Evolutionary conservation across 2,888 invertebrate species (phyloP).

Genomic region (Timema cristinae): DNA sequence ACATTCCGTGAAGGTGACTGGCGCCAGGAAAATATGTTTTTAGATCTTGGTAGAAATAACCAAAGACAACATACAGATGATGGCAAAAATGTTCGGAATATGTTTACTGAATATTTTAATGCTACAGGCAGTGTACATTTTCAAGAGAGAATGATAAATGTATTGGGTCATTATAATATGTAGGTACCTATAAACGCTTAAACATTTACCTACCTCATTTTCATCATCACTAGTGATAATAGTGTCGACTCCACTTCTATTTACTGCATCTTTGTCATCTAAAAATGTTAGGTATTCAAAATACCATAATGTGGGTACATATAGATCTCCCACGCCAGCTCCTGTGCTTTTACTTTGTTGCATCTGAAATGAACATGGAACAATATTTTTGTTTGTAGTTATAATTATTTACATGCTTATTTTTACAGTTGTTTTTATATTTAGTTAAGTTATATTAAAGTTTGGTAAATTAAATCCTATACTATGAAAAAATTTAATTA

Average conservation of each 20-base stretch:
- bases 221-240: slow-evolving; percentile 3
- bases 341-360: too few species aligned
- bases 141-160: slow-evolving; percentile 1
- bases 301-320: slow-evolving; percentile 1
- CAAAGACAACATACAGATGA: not conserved
- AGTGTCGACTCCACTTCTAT: slow-evolving; percentile 1
- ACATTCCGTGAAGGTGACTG: slow-evolving; percentile 16
- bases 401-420: too few species aligned
- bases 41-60: slow-evolving; percentile 6
- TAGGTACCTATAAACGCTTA: not conserved
- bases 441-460: too few species aligned
- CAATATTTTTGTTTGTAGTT: too few species aligned
- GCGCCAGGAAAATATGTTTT: not conserved
- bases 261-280: not conserved
- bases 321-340: not conserved
- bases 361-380: too few species aligned
- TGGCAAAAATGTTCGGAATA: slow-evolving; percentile 10
- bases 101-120: slow-evolving; percentile 7
- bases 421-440: too few species aligned
- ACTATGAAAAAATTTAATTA: too few species aligned
- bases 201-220: not conserved
- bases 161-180: not conserved
- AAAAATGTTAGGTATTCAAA: slow-evolving; percentile 6
- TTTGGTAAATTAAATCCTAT: too few species aligned
- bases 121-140: not conserved